Base-by-base conservation (phyloP, 2,113 vertebrate species). In the Eulemur rufifrons region DNA sequence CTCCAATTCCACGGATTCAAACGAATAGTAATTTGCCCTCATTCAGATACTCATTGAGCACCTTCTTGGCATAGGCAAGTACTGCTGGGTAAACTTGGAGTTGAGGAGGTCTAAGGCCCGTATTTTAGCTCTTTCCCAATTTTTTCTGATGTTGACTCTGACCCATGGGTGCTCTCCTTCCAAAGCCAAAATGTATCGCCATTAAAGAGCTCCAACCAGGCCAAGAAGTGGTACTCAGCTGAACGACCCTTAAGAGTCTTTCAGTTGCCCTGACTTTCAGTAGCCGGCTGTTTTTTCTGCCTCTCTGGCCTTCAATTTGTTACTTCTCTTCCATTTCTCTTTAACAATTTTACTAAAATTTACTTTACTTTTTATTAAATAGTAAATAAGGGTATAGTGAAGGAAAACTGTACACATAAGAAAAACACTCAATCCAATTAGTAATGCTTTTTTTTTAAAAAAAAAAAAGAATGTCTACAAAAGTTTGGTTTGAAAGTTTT, bases 401-500 rank as follows among this genome's bases (percentile, higher is more conserved):
- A 71, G 84, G 81, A 52, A 96, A 93, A 17, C 2, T n/a, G 1
- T 61, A 88, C 15, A 59, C 39, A 59, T 23, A 83, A n/a, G 71
- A 63, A 17, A 61, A 66, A 69, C 6, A 63, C 15, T 83, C 68
- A 76, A 90, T 32, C 54, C 61, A 94, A 50, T 63, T 91, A 71
- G 64, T 63, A 18, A 8, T 80, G 10, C 63, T 88, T 42, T 25
- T 80, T 25, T 80, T 78, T 21, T 42, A 15, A 61, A 92, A 25
- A 15, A 61, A 92, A 25, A 42, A 88, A 84, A 69, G n/a, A 83
- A 80, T 39, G 7, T 54, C 23, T 8, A n/a, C 21, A 39, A 8
- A 66, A 84, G 37, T 74, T 74, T 94, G 27, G 37, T 82, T 42
- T 87, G 64, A 82, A 94, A 87, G 54, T 77, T 87, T 93, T 68